Base-by-base conservation (phyloP, 2,113 vertebrate genomes). In the Lathamus discolor region DNA sequence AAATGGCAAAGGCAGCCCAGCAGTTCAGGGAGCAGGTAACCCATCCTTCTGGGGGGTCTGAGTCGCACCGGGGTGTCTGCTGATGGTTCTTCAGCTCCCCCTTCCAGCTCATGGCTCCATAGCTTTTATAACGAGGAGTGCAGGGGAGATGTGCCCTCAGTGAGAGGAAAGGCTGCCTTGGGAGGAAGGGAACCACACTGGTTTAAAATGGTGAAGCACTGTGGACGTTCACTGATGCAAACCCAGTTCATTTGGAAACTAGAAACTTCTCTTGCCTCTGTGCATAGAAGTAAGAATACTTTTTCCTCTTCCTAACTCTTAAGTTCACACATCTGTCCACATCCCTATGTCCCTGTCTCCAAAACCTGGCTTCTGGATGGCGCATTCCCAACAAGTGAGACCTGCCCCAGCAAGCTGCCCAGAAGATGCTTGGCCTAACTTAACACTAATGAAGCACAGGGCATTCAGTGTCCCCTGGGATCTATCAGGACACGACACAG, bases 21-120 rank as follows among this genome's bases (percentile, higher is more conserved):
- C 57, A 88, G 72, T 97, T 96, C 92, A 96, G 91, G 78, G 88
- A 96, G 35, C 88, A 97, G 97, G 97, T 97, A 96, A 96, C 35
- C 9, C 2, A 0, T 80, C 55, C 55, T 82, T 52, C 31, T 31
- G 1, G 4, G 67, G 64, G 25, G 5, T 52, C n/a, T 66, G 63
- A 74, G 75, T 83, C 19, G 25, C 57, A 22, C 24, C 1, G 1
- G 62, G 52, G 43, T 41, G 22, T 69, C 74, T 87, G 48, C 52
- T 75, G 63, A 19, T 44, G 29, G 3, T 20, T 41, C 86, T 23
- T 41, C 86, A 91, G 39, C 43, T 72, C 29, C 37, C 66, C 54
- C 43, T 91, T 44, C 61, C 67, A 94, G 52, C 35, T 94, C n/a
- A 10, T 12, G 13, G 12, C 44, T 46, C 51, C 29, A 5, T 6